Percentiles rank a stretch among this genome's conserved stretches.
Conservation (phyloP, 2,888 invertebrate species). For the Odontomyia ornata region DNA sequence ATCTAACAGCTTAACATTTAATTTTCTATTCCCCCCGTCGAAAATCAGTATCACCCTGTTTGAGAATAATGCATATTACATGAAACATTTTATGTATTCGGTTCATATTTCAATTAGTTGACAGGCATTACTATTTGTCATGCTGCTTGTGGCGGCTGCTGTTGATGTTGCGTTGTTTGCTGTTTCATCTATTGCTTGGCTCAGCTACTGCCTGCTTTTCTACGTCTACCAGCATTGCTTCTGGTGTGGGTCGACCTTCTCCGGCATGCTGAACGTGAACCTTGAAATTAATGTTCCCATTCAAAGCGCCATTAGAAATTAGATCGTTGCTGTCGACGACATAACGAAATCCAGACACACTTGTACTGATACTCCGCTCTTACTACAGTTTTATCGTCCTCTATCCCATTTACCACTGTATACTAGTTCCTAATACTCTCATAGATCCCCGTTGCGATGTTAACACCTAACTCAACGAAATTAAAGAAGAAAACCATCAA, state of each 20-base stretch:
- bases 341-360: neutral
- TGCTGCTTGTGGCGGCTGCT: neutral
- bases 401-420: neutral
- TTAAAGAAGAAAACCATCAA: neutral
- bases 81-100: neutral
- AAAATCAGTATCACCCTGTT: too few relatives aligned
- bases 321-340: conserved; percentile 8
- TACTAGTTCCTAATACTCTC: neutral
- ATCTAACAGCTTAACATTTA: too few relatives aligned
- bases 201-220: too few relatives aligned
- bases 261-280: neutral
- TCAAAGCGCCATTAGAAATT: conserved; percentile 16
- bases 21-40: too few relatives aligned
- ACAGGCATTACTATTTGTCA: neutral
- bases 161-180: neutral
- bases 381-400: neutral
- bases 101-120: conserved; percentile 22
- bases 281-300: conserved; percentile 24
- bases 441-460: neutral
- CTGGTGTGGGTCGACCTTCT: conserved; percentile 9
- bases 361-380: too few relatives aligned
- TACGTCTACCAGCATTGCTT: too few relatives aligned
- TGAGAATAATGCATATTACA: neutral
- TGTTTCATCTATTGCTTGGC: too few relatives aligned
- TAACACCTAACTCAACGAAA: neutral